These are phyloP conservation scores for Drosophila infuscata DNA, from an alignment of 2,888 invertebrate genomes.

Conservation along the genomic window DNA sequence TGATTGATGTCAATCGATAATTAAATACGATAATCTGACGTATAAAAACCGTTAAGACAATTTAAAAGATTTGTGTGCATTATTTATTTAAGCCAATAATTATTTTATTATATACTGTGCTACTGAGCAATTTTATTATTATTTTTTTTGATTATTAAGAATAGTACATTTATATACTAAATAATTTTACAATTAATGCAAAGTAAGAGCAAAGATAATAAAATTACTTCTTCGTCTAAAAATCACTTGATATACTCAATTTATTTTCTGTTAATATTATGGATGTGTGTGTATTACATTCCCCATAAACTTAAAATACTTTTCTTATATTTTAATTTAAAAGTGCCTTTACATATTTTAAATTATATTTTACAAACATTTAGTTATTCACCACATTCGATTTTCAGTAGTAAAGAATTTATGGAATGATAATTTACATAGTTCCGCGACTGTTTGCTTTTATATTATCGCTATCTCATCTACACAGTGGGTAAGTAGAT, in stretches of 20 bases:
- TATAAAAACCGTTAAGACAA: slow-evolving; percentile 10
- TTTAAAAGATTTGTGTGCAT: neutral
- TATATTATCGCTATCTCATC: slow-evolving; percentile 21
- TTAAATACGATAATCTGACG: neutral
- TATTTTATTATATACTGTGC: neutral
- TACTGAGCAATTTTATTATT: neutral
- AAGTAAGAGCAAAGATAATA: neutral
- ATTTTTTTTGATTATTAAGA: neutral
- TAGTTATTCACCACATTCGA: neutral
- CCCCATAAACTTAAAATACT: neutral
- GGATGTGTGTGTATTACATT: neutral
- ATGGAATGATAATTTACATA: slow-evolving; percentile 2
- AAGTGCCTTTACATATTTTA: neutral
- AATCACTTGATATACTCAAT: neutral
- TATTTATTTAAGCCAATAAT: neutral
- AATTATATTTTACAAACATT: neutral
- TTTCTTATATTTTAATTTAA: neutral
- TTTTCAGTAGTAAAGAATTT: neutral
- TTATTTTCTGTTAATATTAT: neutral
- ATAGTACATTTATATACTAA: neutral
- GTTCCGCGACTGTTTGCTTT: slow-evolving; percentile 4
- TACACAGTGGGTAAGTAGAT: slow-evolving; percentile 7
- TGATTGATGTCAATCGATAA: slow-evolving; percentile 22
- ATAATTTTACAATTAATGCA: neutral
- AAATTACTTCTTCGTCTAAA: neutral